These are phyloP conservation scores for Luperina nickerlii DNA, from an alignment of 2,888 invertebrate species.

Conservation along the genomic window DNA sequence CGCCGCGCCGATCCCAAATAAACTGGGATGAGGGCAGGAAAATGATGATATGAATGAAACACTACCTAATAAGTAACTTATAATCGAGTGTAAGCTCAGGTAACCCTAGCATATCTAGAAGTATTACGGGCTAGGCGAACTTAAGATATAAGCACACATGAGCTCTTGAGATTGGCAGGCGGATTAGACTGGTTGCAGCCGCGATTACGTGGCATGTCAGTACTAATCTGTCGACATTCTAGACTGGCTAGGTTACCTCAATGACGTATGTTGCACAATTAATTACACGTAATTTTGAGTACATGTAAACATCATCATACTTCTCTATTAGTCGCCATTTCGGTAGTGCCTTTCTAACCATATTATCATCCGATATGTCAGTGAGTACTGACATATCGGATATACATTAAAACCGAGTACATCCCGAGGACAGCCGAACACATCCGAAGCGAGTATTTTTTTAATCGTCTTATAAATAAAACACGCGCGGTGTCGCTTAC, in stretches of 20 bases:
- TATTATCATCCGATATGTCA: too few relatives aligned
- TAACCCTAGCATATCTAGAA: slow-evolving; percentile 46
- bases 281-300: too few relatives aligned
- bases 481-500: too few relatives aligned
- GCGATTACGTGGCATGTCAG: slow-evolving; percentile 11
- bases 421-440: too few relatives aligned
- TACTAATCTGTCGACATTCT: slow-evolving; percentile 16
- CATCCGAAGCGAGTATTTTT: too few relatives aligned
- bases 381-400: too few relatives aligned
- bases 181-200: slow-evolving; percentile 41
- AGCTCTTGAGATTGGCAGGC: slow-evolving; percentile 24
- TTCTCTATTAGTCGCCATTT: background rate
- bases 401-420: too few relatives aligned
- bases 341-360: background rate
- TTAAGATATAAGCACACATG: slow-evolving; percentile 47
- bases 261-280: background rate
- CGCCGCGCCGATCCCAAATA: background rate
- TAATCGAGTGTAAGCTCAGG: background rate
- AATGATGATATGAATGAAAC: background rate
- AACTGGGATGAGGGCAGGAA: background rate
- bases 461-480: too few relatives aligned
- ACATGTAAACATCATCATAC: background rate
- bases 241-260: background rate
- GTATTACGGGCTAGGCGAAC: slow-evolving; percentile 25
- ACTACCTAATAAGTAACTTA: background rate